Evolutionary conservation across 2,797 vertebrate species (phyloP).

Genomic region (Falco peregrinus): DNA sequence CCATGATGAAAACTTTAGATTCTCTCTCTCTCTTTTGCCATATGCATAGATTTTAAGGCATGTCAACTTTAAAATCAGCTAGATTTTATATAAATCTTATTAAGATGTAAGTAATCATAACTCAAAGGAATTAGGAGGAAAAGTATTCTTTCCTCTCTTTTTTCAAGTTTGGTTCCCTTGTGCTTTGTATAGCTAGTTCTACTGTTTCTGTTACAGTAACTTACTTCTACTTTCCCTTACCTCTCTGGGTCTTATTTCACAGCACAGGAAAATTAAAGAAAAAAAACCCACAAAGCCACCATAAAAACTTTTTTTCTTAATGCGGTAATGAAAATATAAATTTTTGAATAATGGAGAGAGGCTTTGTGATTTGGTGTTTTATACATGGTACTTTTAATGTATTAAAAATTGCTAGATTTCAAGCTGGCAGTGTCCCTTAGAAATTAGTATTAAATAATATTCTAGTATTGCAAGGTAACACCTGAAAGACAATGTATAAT

Average conservation of each 20-base stretch:
- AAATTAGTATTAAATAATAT: constrained; percentile 17
- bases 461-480: neutral
- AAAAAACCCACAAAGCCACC: neutral
- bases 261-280: neutral
- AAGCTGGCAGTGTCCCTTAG: neutral
- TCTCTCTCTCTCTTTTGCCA: constrained; percentile 26
- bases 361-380: neutral
- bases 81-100: constrained; percentile 54
- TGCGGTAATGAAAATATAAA: neutral
- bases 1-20: constrained; percentile 41
- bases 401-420: neutral
- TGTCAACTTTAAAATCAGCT: constrained; percentile 42
- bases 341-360: neutral
- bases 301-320: neutral
- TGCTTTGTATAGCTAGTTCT: neutral
- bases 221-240: neutral
- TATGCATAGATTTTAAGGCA: constrained; percentile 51
- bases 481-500: constrained; percentile 24
- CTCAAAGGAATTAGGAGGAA: constrained; percentile 1
- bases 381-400: neutral
- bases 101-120: constrained; percentile 35
- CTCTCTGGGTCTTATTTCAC: neutral
- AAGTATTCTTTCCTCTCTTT: neutral
- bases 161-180: neutral
- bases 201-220: neutral